These are phyloP conservation scores for Panzeria rudis DNA, from an alignment of 2,888 invertebrate genomes.

Conservation along the genomic window DNA sequence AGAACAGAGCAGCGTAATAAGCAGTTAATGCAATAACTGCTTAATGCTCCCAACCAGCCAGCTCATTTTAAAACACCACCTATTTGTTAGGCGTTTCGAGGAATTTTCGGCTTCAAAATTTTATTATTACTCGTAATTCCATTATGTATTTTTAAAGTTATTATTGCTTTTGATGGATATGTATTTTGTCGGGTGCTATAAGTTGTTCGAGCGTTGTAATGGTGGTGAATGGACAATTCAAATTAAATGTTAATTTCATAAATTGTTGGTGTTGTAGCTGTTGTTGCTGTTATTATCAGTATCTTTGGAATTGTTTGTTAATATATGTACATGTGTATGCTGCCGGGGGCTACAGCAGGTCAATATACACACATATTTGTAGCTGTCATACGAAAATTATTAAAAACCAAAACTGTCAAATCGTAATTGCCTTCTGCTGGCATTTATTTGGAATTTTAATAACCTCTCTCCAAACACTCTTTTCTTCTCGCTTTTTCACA, in stretches of 20 bases:
- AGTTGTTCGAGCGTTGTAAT: constrained; percentile 28
- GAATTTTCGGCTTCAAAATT: constrained; percentile 32
- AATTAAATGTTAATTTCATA: constrained; percentile 82
- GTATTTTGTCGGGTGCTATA: constrained; percentile 45
- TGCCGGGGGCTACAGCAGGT: constrained; percentile 28
- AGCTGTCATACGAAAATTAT: constrained; percentile 51
- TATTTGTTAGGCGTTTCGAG: constrained; percentile 52
- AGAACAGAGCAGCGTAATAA: not conserved
- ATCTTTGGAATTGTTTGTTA: not conserved
- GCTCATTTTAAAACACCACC: constrained; percentile 23
- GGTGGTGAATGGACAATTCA: constrained; percentile 70
- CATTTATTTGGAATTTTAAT: constrained; percentile 81
- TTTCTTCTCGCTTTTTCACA: constrained; percentile 4
- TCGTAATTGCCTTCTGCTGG: constrained; percentile 80
- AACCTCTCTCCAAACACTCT: constrained; percentile 42
- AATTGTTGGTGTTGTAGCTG: constrained; percentile 69
- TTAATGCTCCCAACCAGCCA: not conserved
- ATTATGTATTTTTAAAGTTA: not conserved
- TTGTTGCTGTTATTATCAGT: not conserved
- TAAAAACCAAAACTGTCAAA: constrained; percentile 77
- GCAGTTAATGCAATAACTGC: constrained; percentile 21
- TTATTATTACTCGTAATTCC: constrained; percentile 1
- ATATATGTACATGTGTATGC: not conserved
- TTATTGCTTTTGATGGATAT: constrained; percentile 1
- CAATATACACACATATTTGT: too few relatives aligned